These are phyloP conservation scores for Panulirus ornatus DNA, from an alignment of 1,140 invertebrate genomes.

Conservation along the genomic window DNA sequence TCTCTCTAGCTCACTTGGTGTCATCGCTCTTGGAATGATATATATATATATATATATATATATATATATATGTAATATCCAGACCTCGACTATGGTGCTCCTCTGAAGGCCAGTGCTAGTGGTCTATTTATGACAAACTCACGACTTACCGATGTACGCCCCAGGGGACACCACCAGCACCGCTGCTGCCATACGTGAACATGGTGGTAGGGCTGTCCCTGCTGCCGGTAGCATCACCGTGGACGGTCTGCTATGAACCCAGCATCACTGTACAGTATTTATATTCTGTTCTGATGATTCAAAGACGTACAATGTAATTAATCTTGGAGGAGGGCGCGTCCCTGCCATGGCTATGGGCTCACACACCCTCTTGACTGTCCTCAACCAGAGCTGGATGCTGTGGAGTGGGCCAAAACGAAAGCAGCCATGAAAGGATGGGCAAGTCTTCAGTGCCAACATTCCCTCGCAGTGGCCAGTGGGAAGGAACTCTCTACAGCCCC, in stretches of 20 bases:
- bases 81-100: constrained; percentile 38
- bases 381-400: not conserved
- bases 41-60: no score
- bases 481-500: not conserved
- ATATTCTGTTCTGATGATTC: not conserved
- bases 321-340: not conserved
- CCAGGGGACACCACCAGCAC: not conserved
- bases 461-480: not conserved
- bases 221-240: not conserved
- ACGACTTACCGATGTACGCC: not conserved
- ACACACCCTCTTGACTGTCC: not conserved
- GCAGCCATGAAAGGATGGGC: not conserved
- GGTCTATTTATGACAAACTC: not conserved
- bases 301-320: not conserved
- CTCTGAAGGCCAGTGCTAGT: constrained; percentile 19
- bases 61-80: no score
- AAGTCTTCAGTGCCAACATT: not conserved
- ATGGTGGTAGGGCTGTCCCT: not conserved
- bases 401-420: not conserved
- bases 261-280: constrained; percentile 14
- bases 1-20: not conserved
- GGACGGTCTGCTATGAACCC: not conserved
- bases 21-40: not conserved
- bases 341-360: not conserved
- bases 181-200: not conserved